phyloP scores from a whole-genome alignment of 2,113 vertebrate genomes.

The Sylvia atricapilla region DNA sequence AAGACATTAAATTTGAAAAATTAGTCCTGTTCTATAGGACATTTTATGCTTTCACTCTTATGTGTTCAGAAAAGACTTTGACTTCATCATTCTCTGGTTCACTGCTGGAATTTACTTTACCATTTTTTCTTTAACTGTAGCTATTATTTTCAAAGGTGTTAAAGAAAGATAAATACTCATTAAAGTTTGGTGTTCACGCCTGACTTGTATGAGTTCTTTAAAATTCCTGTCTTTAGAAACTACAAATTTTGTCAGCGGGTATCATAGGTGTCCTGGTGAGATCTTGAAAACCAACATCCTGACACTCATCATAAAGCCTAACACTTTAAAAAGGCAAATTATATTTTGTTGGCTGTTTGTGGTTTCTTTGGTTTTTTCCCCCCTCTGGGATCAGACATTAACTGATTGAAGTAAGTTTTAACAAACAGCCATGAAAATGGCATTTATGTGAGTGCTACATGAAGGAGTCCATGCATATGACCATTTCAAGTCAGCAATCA shows the following conservation, averaged over 20 bases:
- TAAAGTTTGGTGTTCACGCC: neutral
- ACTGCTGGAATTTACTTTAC: neutral
- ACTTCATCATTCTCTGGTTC: neutral
- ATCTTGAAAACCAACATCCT: neutral
- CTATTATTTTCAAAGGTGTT: neutral
- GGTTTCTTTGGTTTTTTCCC: neutral
- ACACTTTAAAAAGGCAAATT: neutral
- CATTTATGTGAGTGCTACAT: neutral
- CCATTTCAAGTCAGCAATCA: neutral
- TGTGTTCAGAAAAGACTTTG: neutral
- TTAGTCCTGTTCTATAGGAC: neutral
- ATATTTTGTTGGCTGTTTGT: no score
- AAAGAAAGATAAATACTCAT: neutral
- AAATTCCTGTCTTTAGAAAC: neutral
- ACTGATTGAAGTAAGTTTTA: neutral
- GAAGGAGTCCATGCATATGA: neutral
- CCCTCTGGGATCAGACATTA: neutral
- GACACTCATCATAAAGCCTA: neutral
- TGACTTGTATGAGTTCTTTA: neutral
- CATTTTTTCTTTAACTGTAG: neutral
- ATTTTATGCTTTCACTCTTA: neutral
- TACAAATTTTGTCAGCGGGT: neutral
- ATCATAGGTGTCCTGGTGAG: neutral
- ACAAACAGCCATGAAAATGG: neutral
- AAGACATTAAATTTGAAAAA: neutral